Evolutionary conservation across 2,797 vertebrate species (phyloP).

Genomic region (Artibeus lituratus): DNA sequence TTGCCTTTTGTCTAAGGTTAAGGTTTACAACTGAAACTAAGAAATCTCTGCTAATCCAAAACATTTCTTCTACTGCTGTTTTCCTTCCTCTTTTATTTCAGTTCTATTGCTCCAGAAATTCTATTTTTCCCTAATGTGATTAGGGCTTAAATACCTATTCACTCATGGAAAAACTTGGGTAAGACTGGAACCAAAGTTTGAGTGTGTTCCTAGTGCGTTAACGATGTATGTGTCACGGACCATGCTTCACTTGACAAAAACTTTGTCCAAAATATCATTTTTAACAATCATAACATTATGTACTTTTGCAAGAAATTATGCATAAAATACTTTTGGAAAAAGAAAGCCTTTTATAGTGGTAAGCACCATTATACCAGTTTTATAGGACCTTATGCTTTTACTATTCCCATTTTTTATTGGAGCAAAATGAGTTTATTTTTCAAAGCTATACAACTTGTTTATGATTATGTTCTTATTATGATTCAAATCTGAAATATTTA

Average conservation of each 20-base stretch:
- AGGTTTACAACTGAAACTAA: neutral
- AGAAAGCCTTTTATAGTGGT: neutral
- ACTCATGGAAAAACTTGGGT: conserved; percentile 18
- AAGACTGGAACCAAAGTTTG: conserved; percentile 47
- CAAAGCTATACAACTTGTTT: neutral
- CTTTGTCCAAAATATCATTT: conserved; percentile 24
- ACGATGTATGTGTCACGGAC: neutral
- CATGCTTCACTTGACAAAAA: conserved; percentile 35
- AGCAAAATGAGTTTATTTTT: conserved; percentile 14
- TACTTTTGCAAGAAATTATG: neutral
- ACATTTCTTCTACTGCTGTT: neutral
- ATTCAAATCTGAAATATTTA: conserved; percentile 42
- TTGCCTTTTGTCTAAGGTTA: conserved; percentile 17
- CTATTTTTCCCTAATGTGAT: neutral
- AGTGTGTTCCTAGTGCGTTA: neutral
- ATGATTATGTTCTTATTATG: neutral
- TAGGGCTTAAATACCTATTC: neutral
- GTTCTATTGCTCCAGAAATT: conserved; percentile 31
- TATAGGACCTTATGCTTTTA: neutral
- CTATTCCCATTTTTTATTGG: neutral
- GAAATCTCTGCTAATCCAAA: conserved; percentile 11
- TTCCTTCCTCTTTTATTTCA: neutral
- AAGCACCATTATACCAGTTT: neutral
- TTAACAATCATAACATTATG: conserved; percentile 6
- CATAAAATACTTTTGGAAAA: conserved; percentile 17